Conservation (phyloP, 2,888 invertebrate genomes). For the Chironomus tentans region DNA sequence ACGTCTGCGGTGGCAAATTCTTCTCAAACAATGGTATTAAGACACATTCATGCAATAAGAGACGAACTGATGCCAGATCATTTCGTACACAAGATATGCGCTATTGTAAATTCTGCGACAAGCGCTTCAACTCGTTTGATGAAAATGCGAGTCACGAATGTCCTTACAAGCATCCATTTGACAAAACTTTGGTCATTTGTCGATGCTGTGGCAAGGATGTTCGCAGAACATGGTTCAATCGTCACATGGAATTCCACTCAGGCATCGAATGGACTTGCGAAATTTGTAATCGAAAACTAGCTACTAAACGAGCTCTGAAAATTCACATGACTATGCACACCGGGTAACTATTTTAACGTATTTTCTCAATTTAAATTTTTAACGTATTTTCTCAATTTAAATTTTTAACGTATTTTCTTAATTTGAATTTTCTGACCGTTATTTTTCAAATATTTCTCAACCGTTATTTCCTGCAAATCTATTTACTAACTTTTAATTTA, state of each 20-base stretch:
- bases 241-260: conserved; percentile 10
- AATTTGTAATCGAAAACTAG: not conserved
- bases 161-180: not conserved
- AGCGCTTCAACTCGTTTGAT: not conserved
- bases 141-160: conserved; percentile 3
- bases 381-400: no score
- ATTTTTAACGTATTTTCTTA: no score
- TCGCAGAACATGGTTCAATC: not conserved
- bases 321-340: conserved; percentile 19
- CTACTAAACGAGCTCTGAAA: not conserved
- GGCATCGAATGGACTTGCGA: not conserved
- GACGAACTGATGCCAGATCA: not conserved
- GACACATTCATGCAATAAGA: conserved; percentile 6
- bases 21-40: conserved; percentile 1
- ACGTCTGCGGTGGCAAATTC: conserved; percentile 8
- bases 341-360: no score
- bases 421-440: no score
- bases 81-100: not conserved
- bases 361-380: no score
- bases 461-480: no score
- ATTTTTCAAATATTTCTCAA: no score
- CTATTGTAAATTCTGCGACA: conserved; percentile 6
- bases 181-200: not conserved
- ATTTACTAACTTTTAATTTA: not conserved
- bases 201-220: not conserved